Evolutionary conservation across 35 echinoderm and acorn worm genomes (phyloP).

Genomic region (Acanthaster planci): DNA sequence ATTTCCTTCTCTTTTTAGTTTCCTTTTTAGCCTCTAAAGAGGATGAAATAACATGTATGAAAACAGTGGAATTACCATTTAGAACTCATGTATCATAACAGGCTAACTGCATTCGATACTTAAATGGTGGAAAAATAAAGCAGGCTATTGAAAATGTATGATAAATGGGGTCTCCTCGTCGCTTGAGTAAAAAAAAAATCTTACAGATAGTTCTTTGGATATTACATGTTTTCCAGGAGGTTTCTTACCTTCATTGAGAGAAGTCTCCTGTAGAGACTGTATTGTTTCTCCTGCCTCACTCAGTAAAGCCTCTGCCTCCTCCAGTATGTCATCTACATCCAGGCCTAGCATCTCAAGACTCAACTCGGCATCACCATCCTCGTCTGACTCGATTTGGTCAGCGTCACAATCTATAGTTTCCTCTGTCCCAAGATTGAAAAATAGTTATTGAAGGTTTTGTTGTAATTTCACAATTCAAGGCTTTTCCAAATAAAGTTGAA

Average conservation of each 20-base stretch:
- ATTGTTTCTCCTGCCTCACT: conserved; percentile 30
- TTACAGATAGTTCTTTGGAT: too few relatives aligned
- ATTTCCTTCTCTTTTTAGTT: conserved; percentile 5
- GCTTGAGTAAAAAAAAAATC: too few relatives aligned
- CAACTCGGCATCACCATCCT: conserved; percentile 11
- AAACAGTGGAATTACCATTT: background rate
- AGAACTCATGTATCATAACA: too few relatives aligned
- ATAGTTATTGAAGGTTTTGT: too few relatives aligned
- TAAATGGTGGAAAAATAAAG: too few relatives aligned
- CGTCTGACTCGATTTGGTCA: background rate
- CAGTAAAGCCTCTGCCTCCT: conserved; percentile 54
- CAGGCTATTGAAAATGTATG: too few relatives aligned
- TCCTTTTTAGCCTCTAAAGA: background rate
- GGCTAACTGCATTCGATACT: too few relatives aligned
- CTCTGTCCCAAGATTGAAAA: background rate
- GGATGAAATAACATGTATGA: background rate
- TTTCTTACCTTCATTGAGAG: background rate
- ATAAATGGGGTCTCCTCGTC: too few relatives aligned
- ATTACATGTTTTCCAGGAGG: too few relatives aligned
- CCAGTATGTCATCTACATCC: conserved; percentile 62
- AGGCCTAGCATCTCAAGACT: conserved; percentile 5
- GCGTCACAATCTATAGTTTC: background rate
- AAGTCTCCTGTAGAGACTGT: background rate
- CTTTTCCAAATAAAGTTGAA: too few relatives aligned
- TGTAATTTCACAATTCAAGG: too few relatives aligned